These are phyloP conservation scores for Leucopsar rothschildi DNA, from an alignment of 2,113 vertebrate species.

Conservation along the genomic window DNA sequence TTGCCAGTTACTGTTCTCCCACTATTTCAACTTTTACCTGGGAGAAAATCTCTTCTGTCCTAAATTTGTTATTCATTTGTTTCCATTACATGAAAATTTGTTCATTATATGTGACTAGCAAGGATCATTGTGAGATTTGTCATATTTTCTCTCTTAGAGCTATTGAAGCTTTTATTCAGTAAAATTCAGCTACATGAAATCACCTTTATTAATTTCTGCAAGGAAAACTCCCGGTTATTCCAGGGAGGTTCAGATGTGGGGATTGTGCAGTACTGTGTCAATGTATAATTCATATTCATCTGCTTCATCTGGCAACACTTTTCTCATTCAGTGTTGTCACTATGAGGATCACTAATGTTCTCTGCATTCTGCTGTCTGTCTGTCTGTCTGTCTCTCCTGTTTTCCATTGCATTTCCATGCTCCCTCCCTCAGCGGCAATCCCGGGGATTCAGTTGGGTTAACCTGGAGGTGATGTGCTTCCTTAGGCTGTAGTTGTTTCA, in stretches of 20 bases:
- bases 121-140: not conserved
- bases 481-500: not conserved
- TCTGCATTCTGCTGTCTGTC: not conserved
- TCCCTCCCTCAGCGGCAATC: constrained; percentile 10
- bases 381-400: not conserved
- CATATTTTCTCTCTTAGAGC: not conserved
- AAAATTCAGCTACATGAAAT: not conserved
- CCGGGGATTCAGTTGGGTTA: constrained; percentile 55
- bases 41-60: not conserved
- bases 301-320: not conserved
- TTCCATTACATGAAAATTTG: not conserved
- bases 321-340: not conserved
- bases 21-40: not conserved
- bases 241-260: not conserved
- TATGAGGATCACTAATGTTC: not conserved
- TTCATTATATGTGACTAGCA: not conserved
- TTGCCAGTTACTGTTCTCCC: not conserved
- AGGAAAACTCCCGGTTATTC: not conserved
- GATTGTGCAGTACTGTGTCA: not conserved
- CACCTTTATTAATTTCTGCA: not conserved
- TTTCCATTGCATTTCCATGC: not conserved
- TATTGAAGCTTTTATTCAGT: not conserved
- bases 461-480: constrained; percentile 50
- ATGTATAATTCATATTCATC: not conserved
- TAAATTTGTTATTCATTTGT: not conserved